phyloP scores from a whole-genome alignment of 1,140 invertebrate genomes.

The Zophobas atratus region DNA sequence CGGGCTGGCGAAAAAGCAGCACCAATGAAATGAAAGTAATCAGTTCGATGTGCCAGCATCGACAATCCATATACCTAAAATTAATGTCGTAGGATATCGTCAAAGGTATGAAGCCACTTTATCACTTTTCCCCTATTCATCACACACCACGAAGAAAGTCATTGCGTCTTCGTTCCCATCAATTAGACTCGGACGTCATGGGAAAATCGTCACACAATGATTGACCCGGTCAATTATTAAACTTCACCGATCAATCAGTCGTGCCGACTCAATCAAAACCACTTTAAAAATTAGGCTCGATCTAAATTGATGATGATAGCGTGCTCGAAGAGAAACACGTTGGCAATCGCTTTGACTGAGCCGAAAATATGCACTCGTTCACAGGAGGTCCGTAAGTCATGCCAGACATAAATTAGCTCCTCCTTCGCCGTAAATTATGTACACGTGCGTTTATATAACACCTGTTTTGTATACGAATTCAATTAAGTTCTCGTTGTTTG shows the following conservation, averaged over 20 bases:
- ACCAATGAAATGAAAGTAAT: too few relatives aligned
- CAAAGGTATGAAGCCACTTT: too few relatives aligned
- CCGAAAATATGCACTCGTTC: not conserved
- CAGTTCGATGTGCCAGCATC: too few relatives aligned
- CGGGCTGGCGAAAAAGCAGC: too few relatives aligned
- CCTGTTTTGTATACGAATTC: constrained; percentile 19
- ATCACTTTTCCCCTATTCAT: too few relatives aligned
- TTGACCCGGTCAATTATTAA: constrained; percentile 34
- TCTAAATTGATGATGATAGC: constrained; percentile 12
- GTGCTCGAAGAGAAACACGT: not conserved
- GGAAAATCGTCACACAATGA: constrained; percentile 39
- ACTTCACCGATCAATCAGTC: constrained; percentile 28
- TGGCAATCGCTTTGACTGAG: not conserved
- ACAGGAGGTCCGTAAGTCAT: not conserved
- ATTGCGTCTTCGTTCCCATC: not conserved
- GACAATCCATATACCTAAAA: too few relatives aligned
- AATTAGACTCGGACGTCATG: constrained; percentile 29
- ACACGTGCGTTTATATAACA: constrained; percentile 30
- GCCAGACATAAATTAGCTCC: not conserved
- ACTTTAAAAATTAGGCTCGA: constrained; percentile 28
- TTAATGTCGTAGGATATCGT: too few relatives aligned
- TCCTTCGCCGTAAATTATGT: constrained; percentile 21
- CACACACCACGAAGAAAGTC: too few relatives aligned
- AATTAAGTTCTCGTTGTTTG: constrained; percentile 19
- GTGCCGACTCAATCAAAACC: constrained; percentile 36